Evolutionary conservation across 2,113 vertebrate species (phyloP).

Genomic region (Ochotona curzoniae): DNA sequence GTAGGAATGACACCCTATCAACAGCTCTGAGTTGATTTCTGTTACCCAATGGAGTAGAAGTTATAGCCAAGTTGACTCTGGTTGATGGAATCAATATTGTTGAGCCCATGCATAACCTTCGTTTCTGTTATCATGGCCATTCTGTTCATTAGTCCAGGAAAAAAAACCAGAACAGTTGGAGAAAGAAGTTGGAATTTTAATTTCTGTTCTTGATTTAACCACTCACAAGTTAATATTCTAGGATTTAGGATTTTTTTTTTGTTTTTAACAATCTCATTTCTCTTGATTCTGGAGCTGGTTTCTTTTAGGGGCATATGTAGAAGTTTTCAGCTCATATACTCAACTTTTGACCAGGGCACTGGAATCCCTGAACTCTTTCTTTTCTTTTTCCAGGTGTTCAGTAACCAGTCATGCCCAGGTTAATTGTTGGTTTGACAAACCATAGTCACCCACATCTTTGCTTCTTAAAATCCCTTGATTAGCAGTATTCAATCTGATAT

Average conservation of each 20-base stretch:
- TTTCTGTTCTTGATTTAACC: background rate
- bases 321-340: background rate
- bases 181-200: background rate
- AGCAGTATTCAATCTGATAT: background rate
- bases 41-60: background rate
- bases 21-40: background rate
- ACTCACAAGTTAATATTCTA: background rate
- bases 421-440: background rate
- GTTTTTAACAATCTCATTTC: background rate
- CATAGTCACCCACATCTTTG: background rate
- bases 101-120: background rate
- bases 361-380: background rate
- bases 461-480: background rate
- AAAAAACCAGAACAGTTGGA: too few relatives aligned
- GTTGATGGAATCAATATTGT: background rate
- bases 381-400: background rate
- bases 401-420: background rate
- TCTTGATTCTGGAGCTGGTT: background rate
- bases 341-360: background rate
- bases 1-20: background rate
- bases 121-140: too few relatives aligned
- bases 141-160: background rate
- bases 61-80: too few relatives aligned
- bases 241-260: too few relatives aligned
- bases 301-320: background rate